Conservation (phyloP, 2,888 invertebrate genomes). For the Thecocarcelia acutangulata region DNA sequence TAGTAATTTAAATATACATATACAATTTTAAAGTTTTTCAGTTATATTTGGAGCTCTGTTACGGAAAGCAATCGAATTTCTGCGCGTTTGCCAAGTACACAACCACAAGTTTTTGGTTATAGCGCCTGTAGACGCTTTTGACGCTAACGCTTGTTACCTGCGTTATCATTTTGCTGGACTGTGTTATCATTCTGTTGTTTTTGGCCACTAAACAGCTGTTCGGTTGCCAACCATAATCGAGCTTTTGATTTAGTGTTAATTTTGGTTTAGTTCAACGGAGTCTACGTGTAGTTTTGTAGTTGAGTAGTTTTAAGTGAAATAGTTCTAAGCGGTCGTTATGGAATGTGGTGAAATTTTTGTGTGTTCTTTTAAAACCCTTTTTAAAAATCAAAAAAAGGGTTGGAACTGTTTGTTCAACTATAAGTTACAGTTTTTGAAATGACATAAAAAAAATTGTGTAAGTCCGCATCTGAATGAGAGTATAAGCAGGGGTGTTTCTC, state of each 20-base stretch:
- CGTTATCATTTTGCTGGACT: too few species aligned
- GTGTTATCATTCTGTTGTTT: too few species aligned
- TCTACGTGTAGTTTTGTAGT: constrained; percentile 41
- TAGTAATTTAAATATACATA: constrained; percentile 71
- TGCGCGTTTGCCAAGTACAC: too few species aligned
- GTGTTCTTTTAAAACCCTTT: constrained; percentile 31
- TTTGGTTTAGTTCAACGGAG: constrained; percentile 11
- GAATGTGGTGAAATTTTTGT: constrained; percentile 68
- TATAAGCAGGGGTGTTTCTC: constrained; percentile 1
- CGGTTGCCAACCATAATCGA: too few species aligned
- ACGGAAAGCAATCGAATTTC: too few species aligned
- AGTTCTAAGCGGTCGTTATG: constrained; percentile 65
- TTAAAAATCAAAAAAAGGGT: neutral
- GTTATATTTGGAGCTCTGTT: too few species aligned
- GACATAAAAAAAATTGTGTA: neutral
- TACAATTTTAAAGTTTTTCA: constrained; percentile 53
- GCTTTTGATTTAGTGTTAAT: neutral
- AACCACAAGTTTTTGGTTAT: too few species aligned
- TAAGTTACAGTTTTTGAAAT: constrained; percentile 4
- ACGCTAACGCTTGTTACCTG: too few species aligned
- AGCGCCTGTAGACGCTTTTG: too few species aligned
- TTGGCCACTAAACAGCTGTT: too few species aligned
- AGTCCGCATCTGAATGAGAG: neutral
- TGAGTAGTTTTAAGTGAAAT: constrained; percentile 29
- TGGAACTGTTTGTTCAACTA: constrained; percentile 26